These are phyloP conservation scores for Podotricha telesiphe DNA, from an alignment of 2,888 invertebrate genomes.

Conservation along the genomic window DNA sequence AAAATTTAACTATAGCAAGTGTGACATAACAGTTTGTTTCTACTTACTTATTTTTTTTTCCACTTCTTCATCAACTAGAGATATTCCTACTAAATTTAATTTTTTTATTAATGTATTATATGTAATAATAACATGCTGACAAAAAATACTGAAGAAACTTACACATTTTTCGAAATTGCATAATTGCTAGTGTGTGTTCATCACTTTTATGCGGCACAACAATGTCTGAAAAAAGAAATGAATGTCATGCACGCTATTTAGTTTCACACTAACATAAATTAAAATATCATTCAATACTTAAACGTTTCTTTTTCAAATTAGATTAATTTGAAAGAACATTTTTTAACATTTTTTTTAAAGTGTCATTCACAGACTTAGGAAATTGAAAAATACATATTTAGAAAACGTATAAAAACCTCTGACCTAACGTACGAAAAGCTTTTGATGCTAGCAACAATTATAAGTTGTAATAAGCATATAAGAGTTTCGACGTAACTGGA, in stretches of 20 bases:
- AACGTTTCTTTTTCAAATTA: no score
- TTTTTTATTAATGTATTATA: neutral
- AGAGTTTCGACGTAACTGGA: no score
- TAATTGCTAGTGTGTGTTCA: constrained; percentile 44
- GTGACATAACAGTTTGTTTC: no score
- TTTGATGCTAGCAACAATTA: no score
- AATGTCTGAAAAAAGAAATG: constrained; percentile 46
- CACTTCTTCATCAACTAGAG: constrained; percentile 63
- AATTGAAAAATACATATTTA: no score
- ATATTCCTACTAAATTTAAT: constrained; percentile 55
- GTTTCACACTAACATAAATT: neutral
- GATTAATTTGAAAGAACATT: no score
- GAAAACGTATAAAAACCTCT: no score
- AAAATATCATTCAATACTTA: no score
- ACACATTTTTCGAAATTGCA: constrained; percentile 58
- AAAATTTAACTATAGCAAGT: neutral
- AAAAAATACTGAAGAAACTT: constrained; percentile 39
- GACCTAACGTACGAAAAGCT: no score
- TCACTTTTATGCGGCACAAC: constrained; percentile 46
- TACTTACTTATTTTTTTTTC: constrained; percentile 70
- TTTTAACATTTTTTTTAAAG: no score
- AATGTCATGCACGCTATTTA: neutral
- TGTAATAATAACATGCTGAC: neutral
- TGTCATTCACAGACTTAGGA: no score
- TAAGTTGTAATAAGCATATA: no score